These are phyloP conservation scores for Isaurus tuberculatus DNA, from an alignment of 92 coral and sea anemone genomes.

Conservation along the genomic window DNA sequence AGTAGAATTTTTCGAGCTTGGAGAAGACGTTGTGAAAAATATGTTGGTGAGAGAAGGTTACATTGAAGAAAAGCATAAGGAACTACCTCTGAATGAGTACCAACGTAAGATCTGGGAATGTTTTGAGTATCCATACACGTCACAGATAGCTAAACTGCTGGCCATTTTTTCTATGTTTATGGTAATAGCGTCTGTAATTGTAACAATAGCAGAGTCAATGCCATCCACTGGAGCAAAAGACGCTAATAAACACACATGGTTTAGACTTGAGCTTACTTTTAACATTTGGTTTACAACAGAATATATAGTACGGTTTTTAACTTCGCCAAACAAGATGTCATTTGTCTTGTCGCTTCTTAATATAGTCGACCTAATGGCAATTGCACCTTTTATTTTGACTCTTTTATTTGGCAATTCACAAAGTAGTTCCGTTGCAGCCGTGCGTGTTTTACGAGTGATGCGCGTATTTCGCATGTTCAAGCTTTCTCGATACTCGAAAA, in stretches of 20 bases:
- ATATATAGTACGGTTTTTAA: slow-evolving; percentile 67
- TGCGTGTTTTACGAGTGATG: slow-evolving; percentile 83
- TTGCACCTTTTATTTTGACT: slow-evolving; percentile 74
- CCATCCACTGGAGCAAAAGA: slow-evolving; percentile 42
- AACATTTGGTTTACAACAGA: slow-evolving; percentile 87
- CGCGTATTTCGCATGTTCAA: slow-evolving; percentile 96
- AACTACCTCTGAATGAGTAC: slow-evolving; percentile 66
- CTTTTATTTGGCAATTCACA: slow-evolving; percentile 57
- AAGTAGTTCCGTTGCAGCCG: slow-evolving; percentile 74
- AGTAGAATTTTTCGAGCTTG: slow-evolving; percentile 94
- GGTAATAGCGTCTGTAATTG: slow-evolving; percentile 78
- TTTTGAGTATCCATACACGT: slow-evolving; percentile 96
- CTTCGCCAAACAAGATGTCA: slow-evolving; percentile 69
- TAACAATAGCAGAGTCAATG: slow-evolving; percentile 74
- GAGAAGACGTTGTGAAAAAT: slow-evolving; percentile 82
- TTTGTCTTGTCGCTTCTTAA: slow-evolving; percentile 73
- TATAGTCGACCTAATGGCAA: slow-evolving; percentile 75
- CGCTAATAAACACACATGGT: slow-evolving; percentile 66
- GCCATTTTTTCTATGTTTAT: slow-evolving; percentile 81
- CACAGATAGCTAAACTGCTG: slow-evolving; percentile 73
- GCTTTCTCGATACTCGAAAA: slow-evolving; percentile 91
- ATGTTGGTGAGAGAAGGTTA: slow-evolving; percentile 89
- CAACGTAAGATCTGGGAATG: slow-evolving; percentile 92
- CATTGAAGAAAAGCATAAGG: slow-evolving; percentile 62
- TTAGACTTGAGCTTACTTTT: slow-evolving; percentile 68